Percentiles rank a stretch among this genome's conserved stretches.
These are phyloP conservation scores for Chelon auratus DNA, from an alignment of 2,797 vertebrate species.

Conservation along the genomic window DNA sequence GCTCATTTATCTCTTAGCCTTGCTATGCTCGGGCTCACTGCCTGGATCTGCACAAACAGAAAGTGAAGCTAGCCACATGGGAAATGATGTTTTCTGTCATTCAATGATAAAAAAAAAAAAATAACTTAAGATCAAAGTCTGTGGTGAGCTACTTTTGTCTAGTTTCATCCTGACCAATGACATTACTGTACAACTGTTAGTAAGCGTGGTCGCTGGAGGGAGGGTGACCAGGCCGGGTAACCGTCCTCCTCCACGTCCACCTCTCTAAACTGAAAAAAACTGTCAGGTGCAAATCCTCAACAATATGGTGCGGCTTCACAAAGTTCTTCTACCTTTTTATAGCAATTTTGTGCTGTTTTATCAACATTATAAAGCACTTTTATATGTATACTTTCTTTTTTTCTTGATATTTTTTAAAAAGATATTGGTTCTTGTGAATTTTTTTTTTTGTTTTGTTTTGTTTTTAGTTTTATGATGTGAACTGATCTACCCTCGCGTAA, in stretches of 20 bases:
- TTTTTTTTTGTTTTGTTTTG: slow-evolving; percentile 53
- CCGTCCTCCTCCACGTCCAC: slow-evolving; percentile 64
- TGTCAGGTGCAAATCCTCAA: slow-evolving; percentile 87
- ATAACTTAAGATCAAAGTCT: slow-evolving; percentile 83
- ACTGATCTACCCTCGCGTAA: slow-evolving; percentile 84
- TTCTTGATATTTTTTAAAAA: slow-evolving; percentile 69
- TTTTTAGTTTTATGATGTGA: slow-evolving; percentile 85
- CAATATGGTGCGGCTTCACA: slow-evolving; percentile 87
- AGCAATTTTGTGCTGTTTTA: slow-evolving; percentile 87
- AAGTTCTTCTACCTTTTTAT: slow-evolving; percentile 89
- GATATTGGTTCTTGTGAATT: slow-evolving; percentile 81
- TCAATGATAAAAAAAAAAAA: slow-evolving; percentile 53
- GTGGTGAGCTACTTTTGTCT: slow-evolving; percentile 84
- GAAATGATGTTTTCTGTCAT: slow-evolving; percentile 88
- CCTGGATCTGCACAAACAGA: slow-evolving; percentile 84
- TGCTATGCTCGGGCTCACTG: slow-evolving; percentile 73
- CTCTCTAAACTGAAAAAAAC: slow-evolving; percentile 77
- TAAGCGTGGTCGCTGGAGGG: slow-evolving; percentile 61
- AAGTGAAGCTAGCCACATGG: slow-evolving; percentile 84
- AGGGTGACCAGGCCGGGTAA: slow-evolving; percentile 56
- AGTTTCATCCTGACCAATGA: slow-evolving; percentile 82
- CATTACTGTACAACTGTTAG: slow-evolving; percentile 88
- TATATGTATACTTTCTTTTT: slow-evolving; percentile 84
- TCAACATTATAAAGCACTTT: slow-evolving; percentile 89
- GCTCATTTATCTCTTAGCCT: slow-evolving; percentile 88